Evolutionary conservation across 2,113 vertebrate genomes (phyloP), one percentile per base, ranked within the genome.

Genomic region (Pangasianodon hypophthalmus): DNA sequence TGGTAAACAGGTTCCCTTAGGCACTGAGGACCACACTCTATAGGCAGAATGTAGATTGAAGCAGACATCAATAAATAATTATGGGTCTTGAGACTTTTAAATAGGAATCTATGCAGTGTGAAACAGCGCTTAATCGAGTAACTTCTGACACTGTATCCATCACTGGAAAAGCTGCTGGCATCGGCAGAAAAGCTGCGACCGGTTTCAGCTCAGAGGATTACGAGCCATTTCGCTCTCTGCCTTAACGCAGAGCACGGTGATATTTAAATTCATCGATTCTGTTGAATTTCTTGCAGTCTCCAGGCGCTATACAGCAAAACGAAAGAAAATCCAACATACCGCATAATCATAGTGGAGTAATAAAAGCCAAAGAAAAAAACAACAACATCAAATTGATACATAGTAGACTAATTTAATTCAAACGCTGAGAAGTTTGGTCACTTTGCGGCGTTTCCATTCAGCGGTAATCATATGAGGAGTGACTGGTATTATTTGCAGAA

Each of bases 11-110:
- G 97, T 95, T 96, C 97, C 98, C 98, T 96, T 94, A 97, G 96
- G 96, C 96, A 88, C 94, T 93, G 91, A 88, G 92, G 94, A 94
- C 93, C 93, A 91, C 94, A 93, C 94, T 94, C 93, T 95, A 94
- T 88, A 92, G 95, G 93, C 93, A 96, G 96, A 92, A 96, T 95
- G 96, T 96, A 97, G 97, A 97, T 97, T 96, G 96, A 96, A 96
- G 96, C 94, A 97, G 96, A 96, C 97, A 97, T 98, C 97, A 97
- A 99, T 99, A 99, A 98, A 98, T 98, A 98, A 98, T 98, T 98
- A 97, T 93, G 94, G 91, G 92, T 95, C 94, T 95, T 97, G 96
- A 97, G 97, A 98, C 96, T 97, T 97, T 98, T 97, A 98, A 99
- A 97, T 97, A 96, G 97, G 96, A 98, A 97, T 96, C 96, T 95